These are phyloP conservation scores for Tetragnatha montana DNA, from an alignment of 2,888 invertebrate species.

Conservation along the genomic window DNA sequence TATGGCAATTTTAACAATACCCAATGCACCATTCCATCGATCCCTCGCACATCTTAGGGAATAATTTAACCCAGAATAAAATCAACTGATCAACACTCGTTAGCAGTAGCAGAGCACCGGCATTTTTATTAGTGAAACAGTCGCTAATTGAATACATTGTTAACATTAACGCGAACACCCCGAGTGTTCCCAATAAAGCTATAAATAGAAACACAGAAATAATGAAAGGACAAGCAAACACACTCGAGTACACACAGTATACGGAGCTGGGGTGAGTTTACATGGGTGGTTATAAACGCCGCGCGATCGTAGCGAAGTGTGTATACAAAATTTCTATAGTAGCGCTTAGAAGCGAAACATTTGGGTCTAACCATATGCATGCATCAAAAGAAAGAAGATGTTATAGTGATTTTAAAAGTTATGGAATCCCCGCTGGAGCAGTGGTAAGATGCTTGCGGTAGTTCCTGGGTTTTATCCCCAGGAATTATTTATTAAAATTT, in stretches of 20 bases:
- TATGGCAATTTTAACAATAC: background rate
- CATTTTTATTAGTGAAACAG: conserved; percentile 5
- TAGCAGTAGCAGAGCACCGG: background rate
- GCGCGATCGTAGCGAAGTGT: no score
- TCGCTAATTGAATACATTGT: conserved; percentile 10
- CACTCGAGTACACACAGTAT: background rate
- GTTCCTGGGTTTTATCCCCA: no score
- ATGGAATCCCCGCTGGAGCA: no score
- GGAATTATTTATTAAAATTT: no score
- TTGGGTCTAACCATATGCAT: no score
- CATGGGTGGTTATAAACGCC: no score
- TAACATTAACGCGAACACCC: conserved; percentile 23
- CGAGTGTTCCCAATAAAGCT: conserved; percentile 34
- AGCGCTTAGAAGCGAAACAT: no score
- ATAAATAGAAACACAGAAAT: conserved; percentile 40
- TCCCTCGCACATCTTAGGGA: background rate
- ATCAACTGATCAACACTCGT: background rate
- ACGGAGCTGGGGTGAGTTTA: no score
- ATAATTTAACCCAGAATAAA: conserved; percentile 9
- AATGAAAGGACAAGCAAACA: conserved; percentile 33
- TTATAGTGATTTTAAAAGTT: no score
- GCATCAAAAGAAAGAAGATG: no score
- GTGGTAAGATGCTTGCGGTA: no score
- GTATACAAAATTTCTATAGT: no score
- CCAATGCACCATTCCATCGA: background rate